Evolutionary conservation across 2,888 invertebrate genomes (phyloP), one percentile per base, ranked within the genome.

Genomic region (Acanthosepion esculentum): DNA sequence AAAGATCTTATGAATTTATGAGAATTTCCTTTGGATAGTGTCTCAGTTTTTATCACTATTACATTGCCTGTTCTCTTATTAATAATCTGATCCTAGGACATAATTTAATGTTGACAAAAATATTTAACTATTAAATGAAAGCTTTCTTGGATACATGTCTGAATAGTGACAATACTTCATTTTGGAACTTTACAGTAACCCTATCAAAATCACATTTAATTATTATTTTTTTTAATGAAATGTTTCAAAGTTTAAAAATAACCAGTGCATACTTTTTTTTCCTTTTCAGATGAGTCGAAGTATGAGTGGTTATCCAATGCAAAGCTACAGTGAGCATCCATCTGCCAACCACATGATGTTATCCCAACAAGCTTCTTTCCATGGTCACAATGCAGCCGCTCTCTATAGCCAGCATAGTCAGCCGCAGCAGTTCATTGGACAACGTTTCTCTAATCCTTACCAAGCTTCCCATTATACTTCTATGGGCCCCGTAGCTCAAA

Each of bases 381-480:
- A 55, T 33, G 59, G 94, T 48, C 94, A 94, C 94, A 94, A 64
- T 59, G 94, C 94, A 53, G 93, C 93, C 48, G 93, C 93, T 53
- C 50, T 94, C 53, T 94, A 94, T 55, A 94, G 41, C 64, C 94
- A 94, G 55, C 94, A 94, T 94, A 94, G 33, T 55, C 94, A 94
- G 59, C 55, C 94, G n/a, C 94, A 94, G 59, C 94, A 94, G 64
- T 94, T 94, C 64, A 94, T 94, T n/a, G 94, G 94, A 41, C 94
- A 94, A 41, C 94, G 94, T 41, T 94, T 94, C 59, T 64, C 59
- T 94, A 94, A 55, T 29, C 94, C 94, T 55, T 94, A 94, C 64
- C 64, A 55, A 94, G 64, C 94, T 15, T 94, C 94, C 48, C 94
- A 55, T 59, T 94, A 94, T 20, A 55, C 93, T 93, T 93, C 93